Base-by-base conservation (phyloP, 2,113 vertebrate species). In the Mirounga angustirostris region DNA sequence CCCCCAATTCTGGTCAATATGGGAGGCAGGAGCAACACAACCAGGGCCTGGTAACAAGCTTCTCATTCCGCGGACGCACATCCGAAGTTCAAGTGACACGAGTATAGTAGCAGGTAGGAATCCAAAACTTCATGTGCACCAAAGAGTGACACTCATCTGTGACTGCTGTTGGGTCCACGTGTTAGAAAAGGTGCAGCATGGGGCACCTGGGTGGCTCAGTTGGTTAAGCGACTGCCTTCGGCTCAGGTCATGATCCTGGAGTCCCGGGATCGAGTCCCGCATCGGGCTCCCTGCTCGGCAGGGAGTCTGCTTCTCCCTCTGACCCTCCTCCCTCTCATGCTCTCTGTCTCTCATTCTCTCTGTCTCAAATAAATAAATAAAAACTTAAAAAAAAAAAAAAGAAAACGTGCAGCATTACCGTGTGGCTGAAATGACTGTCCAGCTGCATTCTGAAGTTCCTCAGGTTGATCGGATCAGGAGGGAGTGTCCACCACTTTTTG, bases 171-270 rank as follows among this genome's bases (percentile, higher is more conserved):
- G 19, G 26, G 43, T 86, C 22, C 54, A 61, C 24, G 43, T 26
- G 19, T 91, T 93, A 92, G n/a, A 73, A 93, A 91, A 80, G 56
- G n/a, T 16, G 50, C 19, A 80, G 58, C 21, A 28, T 94, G 36
- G 36, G 36, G 36, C 36, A 36, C 36, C 36, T 36, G 36, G 36
- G 36, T 36, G 36, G 36, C 36, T 36, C 36, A 36, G 36, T 36
- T 36, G 36, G 36, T 36, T 36, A 36, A 36, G 36, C 36, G 36
- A 36, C 36, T 36, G 36, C 36, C 36, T 36, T 36, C 36, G 36
- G 36, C 2, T 36, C 36, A 36, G 36, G 36, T 36, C 36, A 36
- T 36, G 36, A 36, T 36, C 36, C 36, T 36, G 36, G 36, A 36
- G 36, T 36, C 36, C 36, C 36, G 36, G 36, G 36, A 36, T 36